Evolutionary conservation across 2,888 invertebrate species (phyloP).

Genomic region (Parnassius glacialis): DNA sequence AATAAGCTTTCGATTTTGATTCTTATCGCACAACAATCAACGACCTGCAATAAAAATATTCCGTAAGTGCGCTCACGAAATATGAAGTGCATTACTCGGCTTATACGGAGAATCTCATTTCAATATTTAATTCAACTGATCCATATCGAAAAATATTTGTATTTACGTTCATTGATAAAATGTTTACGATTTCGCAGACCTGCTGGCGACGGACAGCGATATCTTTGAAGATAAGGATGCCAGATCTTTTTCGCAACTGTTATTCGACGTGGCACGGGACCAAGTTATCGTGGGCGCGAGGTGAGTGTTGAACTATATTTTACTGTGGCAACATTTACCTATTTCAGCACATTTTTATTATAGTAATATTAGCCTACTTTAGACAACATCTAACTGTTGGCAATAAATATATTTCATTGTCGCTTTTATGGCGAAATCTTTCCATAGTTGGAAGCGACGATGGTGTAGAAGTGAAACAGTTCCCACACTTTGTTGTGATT

Average conservation of each 20-base stretch:
- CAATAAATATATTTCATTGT: conserved; percentile 4
- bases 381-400: neutral
- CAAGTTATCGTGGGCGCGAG: conserved; percentile 94
- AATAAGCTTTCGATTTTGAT: neutral
- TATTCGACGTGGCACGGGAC: conserved; percentile 92
- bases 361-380: conserved; percentile 1
- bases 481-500: conserved; percentile 17
- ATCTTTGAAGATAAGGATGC: conserved; percentile 87
- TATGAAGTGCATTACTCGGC: conserved; percentile 2
- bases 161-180: conserved; percentile 20
- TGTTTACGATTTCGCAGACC: conserved; percentile 77
- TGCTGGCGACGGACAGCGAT: conserved; percentile 83
- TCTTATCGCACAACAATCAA: neutral
- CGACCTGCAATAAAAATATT: conserved; percentile 4
- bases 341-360: neutral
- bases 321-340: neutral
- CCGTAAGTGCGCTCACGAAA: conserved; percentile 2
- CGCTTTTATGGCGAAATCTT: conserved; percentile 9
- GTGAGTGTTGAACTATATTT: conserved; percentile 75
- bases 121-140: neutral
- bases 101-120: conserved; percentile 1
- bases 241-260: conserved; percentile 89
- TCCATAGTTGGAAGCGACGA: conserved; percentile 1
- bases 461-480: conserved; percentile 2
- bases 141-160: conserved; percentile 1